Conservation (phyloP, 2,888 invertebrate species). For the Dicycla oo region DNA sequence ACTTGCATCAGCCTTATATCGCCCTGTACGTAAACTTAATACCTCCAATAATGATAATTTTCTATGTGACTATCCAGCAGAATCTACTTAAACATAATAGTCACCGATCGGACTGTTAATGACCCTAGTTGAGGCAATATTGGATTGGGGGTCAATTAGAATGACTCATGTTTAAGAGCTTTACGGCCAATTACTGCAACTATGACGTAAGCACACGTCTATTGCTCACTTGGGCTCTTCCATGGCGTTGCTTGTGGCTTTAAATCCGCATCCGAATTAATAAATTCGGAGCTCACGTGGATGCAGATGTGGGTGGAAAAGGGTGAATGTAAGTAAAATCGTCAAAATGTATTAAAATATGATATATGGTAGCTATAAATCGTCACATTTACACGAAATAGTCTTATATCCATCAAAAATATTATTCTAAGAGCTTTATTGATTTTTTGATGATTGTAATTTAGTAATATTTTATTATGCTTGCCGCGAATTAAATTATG, state of each 20-base stretch:
- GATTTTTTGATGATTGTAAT: too few relatives aligned
- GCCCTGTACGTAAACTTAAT: background rate
- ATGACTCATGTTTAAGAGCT: constrained; percentile 17
- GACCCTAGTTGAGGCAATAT: constrained; percentile 7
- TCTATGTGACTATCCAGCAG: background rate
- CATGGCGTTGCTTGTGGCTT: background rate
- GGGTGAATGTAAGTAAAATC: too few relatives aligned
- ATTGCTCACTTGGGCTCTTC: background rate
- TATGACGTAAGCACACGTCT: background rate
- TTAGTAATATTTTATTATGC: too few relatives aligned
- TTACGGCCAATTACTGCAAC: constrained; percentile 9
- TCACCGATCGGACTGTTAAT: background rate
- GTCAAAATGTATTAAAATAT: too few relatives aligned
- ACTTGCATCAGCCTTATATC: background rate
- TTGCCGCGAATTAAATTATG: too few relatives aligned
- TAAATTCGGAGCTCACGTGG: too few relatives aligned
- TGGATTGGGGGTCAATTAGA: constrained; percentile 2
- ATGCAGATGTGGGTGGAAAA: too few relatives aligned
- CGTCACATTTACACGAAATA: too few relatives aligned
- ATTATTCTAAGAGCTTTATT: too few relatives aligned
- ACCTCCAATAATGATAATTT: background rate
- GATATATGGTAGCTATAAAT: too few relatives aligned
- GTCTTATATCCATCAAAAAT: too few relatives aligned
- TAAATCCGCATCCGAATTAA: too few relatives aligned
- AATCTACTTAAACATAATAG: constrained; percentile 8